A percentile compares a stretch with the other conserved stretches of the same genome.
Conservation (phyloP, 2,797 vertebrate species). For the Anas flavirostris region DNA sequence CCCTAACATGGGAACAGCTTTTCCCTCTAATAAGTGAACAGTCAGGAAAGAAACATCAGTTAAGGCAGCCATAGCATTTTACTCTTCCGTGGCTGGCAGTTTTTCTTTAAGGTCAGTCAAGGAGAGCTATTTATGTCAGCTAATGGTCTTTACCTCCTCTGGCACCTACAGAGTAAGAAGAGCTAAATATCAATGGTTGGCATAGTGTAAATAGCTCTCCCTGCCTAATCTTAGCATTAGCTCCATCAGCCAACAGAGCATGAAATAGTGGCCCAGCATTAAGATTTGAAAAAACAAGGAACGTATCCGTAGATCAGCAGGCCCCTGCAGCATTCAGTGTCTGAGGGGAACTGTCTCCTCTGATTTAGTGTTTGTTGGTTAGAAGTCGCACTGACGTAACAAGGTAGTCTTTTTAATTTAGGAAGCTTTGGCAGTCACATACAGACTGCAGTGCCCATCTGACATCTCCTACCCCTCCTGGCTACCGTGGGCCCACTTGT, state of each 20-base stretch:
- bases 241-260: neutral
- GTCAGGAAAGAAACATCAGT: neutral
- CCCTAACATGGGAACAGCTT: neutral
- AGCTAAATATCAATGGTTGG: slow-evolving; percentile 1
- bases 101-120: slow-evolving; percentile 9
- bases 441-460: neutral
- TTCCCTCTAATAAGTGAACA: neutral
- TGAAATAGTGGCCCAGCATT: slow-evolving; percentile 1
- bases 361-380: neutral
- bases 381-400: neutral
- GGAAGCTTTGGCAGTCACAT: slow-evolving; percentile 5
- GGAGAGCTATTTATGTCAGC: neutral
- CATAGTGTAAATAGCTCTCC: neutral
- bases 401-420: neutral
- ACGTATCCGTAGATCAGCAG: neutral
- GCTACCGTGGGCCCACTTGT: neutral
- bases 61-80: neutral
- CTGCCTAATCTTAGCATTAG: neutral
- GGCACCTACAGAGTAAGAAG: neutral
- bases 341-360: neutral
- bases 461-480: slow-evolving; percentile 21
- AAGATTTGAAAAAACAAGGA: neutral
- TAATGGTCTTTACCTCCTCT: neutral
- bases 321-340: neutral
- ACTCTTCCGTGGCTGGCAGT: neutral